Conservation (phyloP, 2,113 vertebrate genomes). For the Romanogobio albipinnatus region DNA sequence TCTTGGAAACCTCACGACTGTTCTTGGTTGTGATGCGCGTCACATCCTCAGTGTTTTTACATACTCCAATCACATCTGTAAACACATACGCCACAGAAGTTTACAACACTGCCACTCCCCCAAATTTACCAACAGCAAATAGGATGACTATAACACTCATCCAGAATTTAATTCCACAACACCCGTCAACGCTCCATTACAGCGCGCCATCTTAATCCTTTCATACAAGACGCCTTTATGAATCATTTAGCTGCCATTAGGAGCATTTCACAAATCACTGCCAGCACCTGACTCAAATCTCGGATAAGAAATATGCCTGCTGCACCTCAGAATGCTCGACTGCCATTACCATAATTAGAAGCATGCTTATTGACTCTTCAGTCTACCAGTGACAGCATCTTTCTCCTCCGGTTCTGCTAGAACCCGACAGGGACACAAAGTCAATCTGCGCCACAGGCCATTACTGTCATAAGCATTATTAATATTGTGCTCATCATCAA, state of each 20-base stretch:
- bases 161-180: slow-evolving; percentile 39
- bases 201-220: slow-evolving; percentile 13
- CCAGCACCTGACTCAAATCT: slow-evolving; percentile 34
- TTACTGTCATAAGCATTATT: slow-evolving; percentile 67
- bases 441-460: slow-evolving; percentile 63
- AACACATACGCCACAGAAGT: slow-evolving; percentile 1
- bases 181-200: slow-evolving; percentile 25
- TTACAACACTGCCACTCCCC: neutral
- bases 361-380: slow-evolving; percentile 56
- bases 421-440: slow-evolving; percentile 53
- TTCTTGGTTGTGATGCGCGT: slow-evolving; percentile 87
- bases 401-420: slow-evolving; percentile 53
- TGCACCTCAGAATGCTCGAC: slow-evolving; percentile 34
- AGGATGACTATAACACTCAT: slow-evolving; percentile 13
- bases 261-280: slow-evolving; percentile 37
- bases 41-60: slow-evolving; percentile 88
- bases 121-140: slow-evolving; percentile 11
- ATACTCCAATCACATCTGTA: slow-evolving; percentile 94
- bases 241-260: slow-evolving; percentile 55
- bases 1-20: slow-evolving; percentile 90
- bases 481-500: slow-evolving; percentile 64
- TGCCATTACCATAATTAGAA: slow-evolving; percentile 63
- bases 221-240: slow-evolving; percentile 41
- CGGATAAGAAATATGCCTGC: slow-evolving; percentile 45
- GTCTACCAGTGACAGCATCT: slow-evolving; percentile 59